Evolutionary conservation across 1,140 invertebrate genomes (phyloP), one percentile per base, ranked within the genome.

Genomic region (Araneus ventricosus): DNA sequence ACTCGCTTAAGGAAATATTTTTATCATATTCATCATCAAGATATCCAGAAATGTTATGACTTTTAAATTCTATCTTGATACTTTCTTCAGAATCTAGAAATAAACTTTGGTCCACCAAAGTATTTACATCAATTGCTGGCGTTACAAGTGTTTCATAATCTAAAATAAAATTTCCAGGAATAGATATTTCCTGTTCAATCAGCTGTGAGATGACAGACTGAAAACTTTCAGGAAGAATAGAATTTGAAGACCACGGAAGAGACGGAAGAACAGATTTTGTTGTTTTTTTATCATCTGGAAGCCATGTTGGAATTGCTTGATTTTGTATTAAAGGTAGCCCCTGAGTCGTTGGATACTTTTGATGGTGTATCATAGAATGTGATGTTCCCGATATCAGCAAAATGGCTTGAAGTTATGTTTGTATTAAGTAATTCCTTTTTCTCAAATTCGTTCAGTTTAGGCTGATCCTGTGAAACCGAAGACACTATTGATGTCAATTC

Each of bases 191-290:
- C 22, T 57, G 14, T 22, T 34, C 70, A 30, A 70, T 90, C 17
- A 90, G 52, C 27, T 90, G 88, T 5, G 88, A 30, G 27, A 90
- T 57, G 27, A 90, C 37, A 37, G 88, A 79, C 20, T 90, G 88
- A 24, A 90, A 80, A 90, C 88, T 90, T 57, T 39, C 63, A 37
- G 88, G 88, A 20, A 90, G 27, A 20, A 80, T 34, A 14, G 61
- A 75, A 75, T 75, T 75, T 34, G 70, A 34, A 30, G 30, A 75
- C 70, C 70, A 75, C 20, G 70, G 70, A 10, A 75, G 34, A 37
- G 4, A 37, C 17, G 70, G 70, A 75, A 75, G 10, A 7, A n/a
- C 30, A 34, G 20, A 5, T 75, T 75, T 34, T 37, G 70, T 75
- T 22, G 70, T 75, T 75, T 34, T 34, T 20, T 37, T 75, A 20